These are phyloP conservation scores for Propithecus coquereli DNA, from an alignment of 2,113 vertebrate species.

Conservation along the genomic window DNA sequence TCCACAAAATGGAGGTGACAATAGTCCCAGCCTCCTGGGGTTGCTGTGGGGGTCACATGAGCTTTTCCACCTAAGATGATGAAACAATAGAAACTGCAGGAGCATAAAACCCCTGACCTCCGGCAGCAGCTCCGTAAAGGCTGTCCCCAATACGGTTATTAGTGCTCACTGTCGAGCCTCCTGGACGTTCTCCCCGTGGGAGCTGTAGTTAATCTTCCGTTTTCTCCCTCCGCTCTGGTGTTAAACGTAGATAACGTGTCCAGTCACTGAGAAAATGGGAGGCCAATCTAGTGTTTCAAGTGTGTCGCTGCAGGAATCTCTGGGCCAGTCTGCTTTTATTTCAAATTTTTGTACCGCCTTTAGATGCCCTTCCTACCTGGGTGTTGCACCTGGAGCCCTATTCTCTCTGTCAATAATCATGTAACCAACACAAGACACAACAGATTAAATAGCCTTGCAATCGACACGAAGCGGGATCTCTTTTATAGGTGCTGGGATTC, in stretches of 20 bases:
- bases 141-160: accelerated
- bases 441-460: accelerated
- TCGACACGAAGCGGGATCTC: accelerated
- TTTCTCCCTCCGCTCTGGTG: accelerated
- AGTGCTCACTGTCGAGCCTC: accelerated
- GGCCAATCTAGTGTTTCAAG: accelerated
- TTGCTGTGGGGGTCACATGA: too few species aligned
- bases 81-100: accelerated
- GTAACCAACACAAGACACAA: not conserved
- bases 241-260: accelerated
- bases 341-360: not conserved
- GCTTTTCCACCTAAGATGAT: not conserved
- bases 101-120: accelerated
- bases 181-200: not conserved
- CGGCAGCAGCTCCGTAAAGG: accelerated
- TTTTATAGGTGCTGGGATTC: accelerated
- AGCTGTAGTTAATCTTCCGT: not conserved
- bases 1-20: accelerated
- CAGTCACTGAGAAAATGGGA: accelerated
- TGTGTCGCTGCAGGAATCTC: accelerated
- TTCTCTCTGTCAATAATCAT: not conserved
- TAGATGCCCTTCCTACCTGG: not conserved
- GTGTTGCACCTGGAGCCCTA: not conserved
- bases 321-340: accelerated
- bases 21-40: not conserved